These are phyloP conservation scores for Nasua narica DNA, from an alignment of 2,797 vertebrate species.

Conservation along the genomic window DNA sequence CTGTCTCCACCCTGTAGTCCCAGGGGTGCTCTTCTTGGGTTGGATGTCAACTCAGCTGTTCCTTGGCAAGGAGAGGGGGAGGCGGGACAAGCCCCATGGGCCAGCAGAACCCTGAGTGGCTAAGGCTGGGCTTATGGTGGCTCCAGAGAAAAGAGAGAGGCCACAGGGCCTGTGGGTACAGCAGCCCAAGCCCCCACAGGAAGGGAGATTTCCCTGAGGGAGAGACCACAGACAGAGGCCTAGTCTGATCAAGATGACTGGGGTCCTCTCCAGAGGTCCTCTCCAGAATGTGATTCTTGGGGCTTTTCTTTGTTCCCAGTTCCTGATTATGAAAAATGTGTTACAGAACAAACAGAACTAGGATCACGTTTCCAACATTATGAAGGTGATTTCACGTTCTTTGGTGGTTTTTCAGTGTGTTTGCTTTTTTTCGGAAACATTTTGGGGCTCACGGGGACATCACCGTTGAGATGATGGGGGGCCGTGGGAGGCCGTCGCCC, in stretches of 20 bases:
- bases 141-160: background rate
- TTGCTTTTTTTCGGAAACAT: background rate
- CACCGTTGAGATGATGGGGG: rapidly evolving
- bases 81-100: rapidly evolving
- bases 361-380: rapidly evolving
- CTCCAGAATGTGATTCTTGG: background rate
- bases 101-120: background rate
- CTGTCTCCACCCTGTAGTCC: background rate
- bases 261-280: too few species aligned
- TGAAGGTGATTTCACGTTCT: background rate
- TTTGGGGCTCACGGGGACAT: background rate
- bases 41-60: background rate
- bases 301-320: background rate
- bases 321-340: background rate
- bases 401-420: background rate
- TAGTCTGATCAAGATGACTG: background rate
- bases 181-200: rapidly evolving
- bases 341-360: background rate
- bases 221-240: background rate
- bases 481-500: rapidly evolving
- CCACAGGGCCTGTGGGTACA: background rate
- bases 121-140: rapidly evolving
- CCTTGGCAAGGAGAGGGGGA: background rate
- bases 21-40: background rate
- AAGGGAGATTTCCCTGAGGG: background rate